phyloP scores from a whole-genome alignment of 2,113 vertebrate species.

The Scomber japonicus region DNA sequence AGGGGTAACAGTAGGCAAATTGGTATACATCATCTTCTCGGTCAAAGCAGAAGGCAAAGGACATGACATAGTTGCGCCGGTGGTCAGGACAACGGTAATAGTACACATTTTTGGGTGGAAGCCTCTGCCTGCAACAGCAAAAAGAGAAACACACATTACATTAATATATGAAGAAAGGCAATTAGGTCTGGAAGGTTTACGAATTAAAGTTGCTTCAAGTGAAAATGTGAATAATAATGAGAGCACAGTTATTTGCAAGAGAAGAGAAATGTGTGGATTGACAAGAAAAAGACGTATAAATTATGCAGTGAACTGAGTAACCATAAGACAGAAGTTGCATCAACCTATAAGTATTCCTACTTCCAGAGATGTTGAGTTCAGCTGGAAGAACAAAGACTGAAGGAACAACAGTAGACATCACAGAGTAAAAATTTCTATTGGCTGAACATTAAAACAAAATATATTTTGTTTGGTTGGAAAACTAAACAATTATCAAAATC shows the following conservation, averaged over 20 bases:
- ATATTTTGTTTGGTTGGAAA: too few relatives aligned
- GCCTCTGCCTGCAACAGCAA: slow-evolving; percentile 90
- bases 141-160: slow-evolving; percentile 44
- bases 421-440: not conserved
- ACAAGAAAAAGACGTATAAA: not conserved
- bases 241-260: slow-evolving; percentile 2
- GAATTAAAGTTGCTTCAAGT: not conserved
- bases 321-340: slow-evolving; percentile 33
- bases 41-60: slow-evolving; percentile 98
- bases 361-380: slow-evolving; percentile 22
- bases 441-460: slow-evolving; percentile 1
- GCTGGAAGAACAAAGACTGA: not conserved
- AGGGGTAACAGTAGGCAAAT: slow-evolving; percentile 98
- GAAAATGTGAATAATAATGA: not conserved
- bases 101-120: slow-evolving; percentile 97
- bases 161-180: not conserved
- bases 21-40: slow-evolving; percentile 95
- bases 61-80: slow-evolving; percentile 98
- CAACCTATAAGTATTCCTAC: not conserved
- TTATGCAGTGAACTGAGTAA: slow-evolving; percentile 31
- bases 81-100: slow-evolving; percentile 98
- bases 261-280: not conserved
- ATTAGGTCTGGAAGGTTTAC: not conserved
- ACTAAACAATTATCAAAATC: too few relatives aligned
- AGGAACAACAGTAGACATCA: not conserved